Evolutionary conservation across 2,113 vertebrate genomes (phyloP), one percentile per base, ranked within the genome.

Genomic region (Phasianus colchicus): DNA sequence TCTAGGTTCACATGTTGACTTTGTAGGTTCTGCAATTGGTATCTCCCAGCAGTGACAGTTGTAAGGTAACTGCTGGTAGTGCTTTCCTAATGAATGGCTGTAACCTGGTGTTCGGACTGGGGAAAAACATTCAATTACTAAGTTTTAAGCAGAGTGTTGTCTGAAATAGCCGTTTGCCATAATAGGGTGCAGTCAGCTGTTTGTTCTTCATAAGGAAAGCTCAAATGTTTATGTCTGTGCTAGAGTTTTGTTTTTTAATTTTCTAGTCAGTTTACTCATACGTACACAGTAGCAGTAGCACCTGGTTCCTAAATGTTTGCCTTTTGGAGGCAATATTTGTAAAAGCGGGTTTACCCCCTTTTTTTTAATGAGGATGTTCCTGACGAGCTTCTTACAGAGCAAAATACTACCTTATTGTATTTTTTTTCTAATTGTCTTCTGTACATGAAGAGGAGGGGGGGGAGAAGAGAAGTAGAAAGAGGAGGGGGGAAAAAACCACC

Each of bases 171-270:
- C 42, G 5, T 47, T 65, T 70, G 45, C 34, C 55, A 0, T 2
- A 47, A 21, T 48, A 47, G 27, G 40, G 40, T 50, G 11, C 30
- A 11, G 22, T 42, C n/a, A 38, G 12, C 29, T 32, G 11, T 40
- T 40, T 66, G 40, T 63, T 82, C 74, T 81, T n/a, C 3, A 1
- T 47, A 38, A 72, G 60, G 69, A 83, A 83, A 54, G 45, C 27
- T 27, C 27, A 17, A 0, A 24, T 61, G 40, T 45, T 0, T 2
- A 69, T 15, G 7, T 38, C 12, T 38, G 2, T 67, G 38, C 16
- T 30, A n/a, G 58, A 19, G 69, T 86, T 82, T 63, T 17, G 19
- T 16, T 24, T 67, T 61, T 43, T 48, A 40, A 34, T 78, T 74
- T 82, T 54, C 29, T 60, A 27, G 7, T 55, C 34, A 10, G 8